phyloP scores from a whole-genome alignment of 2,888 invertebrate species.

The Ecdyonurus torrentis region DNA sequence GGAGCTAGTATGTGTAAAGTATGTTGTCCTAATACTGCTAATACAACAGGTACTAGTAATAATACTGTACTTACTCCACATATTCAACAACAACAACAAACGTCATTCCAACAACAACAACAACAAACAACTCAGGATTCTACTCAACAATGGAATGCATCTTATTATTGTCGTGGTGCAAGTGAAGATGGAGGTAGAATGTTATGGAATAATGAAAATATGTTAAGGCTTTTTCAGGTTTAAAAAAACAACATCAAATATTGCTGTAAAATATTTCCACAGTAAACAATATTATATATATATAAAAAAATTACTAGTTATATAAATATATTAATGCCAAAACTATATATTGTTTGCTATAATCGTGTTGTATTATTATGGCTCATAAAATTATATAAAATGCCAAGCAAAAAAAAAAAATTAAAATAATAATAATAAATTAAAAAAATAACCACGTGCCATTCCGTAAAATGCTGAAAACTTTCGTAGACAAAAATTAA shows the following conservation, averaged over 20 bases:
- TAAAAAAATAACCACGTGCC: not conserved
- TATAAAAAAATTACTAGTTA: not conserved
- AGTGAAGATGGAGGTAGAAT: conserved; percentile 15
- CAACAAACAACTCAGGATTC: not conserved
- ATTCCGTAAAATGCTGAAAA: not conserved
- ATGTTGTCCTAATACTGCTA: conserved; percentile 10
- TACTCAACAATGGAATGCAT: conserved; percentile 4
- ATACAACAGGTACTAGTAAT: conserved; percentile 22
- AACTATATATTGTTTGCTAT: not conserved
- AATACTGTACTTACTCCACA: conserved; percentile 25
- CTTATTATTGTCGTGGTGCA: conserved; percentile 8
- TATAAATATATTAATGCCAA: not conserved
- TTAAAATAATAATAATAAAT: not conserved
- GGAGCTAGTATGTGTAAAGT: conserved; percentile 17
- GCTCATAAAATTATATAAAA: not conserved
- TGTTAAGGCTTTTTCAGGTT: conserved; percentile 17
- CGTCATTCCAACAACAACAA: conserved; percentile 16
- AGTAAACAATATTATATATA: too few relatives aligned
- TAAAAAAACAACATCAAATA: not conserved
- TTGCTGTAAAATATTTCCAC: too few relatives aligned
- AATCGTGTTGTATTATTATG: too few relatives aligned
- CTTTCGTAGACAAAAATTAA: not conserved
- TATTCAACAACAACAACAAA: conserved; percentile 21
- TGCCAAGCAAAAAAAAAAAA: not conserved
- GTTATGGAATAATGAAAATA: conserved; percentile 18